These are phyloP conservation scores for Drosophila formosana DNA, from an alignment of 2,888 invertebrate species.

Conservation along the genomic window DNA sequence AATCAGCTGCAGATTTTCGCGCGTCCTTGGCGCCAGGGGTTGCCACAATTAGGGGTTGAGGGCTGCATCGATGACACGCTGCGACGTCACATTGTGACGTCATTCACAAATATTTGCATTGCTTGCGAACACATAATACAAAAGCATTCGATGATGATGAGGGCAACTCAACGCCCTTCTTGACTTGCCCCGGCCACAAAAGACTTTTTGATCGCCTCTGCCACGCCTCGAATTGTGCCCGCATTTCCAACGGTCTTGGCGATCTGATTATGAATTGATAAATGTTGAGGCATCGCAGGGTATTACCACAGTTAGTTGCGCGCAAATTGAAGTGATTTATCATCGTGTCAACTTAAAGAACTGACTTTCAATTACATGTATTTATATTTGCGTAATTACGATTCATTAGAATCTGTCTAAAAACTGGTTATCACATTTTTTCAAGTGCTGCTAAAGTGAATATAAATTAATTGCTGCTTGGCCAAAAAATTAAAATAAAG, in stretches of 20 bases:
- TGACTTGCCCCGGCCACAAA: constrained; percentile 66
- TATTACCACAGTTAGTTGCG: not conserved
- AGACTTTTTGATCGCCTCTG: constrained; percentile 50
- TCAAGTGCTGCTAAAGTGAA: constrained; percentile 17
- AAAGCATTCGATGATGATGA: constrained; percentile 38
- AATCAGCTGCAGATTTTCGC: constrained; percentile 79
- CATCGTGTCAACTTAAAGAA: constrained; percentile 20
- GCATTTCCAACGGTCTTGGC: constrained; percentile 26
- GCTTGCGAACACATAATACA: constrained; percentile 4
- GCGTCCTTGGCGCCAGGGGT: constrained; percentile 65
- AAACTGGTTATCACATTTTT: constrained; percentile 15
- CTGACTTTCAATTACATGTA: not conserved
- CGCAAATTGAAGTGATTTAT: constrained; percentile 10
- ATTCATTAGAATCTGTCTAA: constrained; percentile 21
- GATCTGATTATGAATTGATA: constrained; percentile 7
- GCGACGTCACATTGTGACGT: constrained; percentile 81
- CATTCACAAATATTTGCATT: constrained; percentile 70
- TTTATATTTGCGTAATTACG: constrained; percentile 9
- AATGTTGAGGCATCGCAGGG: not conserved
- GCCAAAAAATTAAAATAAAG: constrained; percentile 1
- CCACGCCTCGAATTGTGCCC: constrained; percentile 60
- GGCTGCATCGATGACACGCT: constrained; percentile 57
- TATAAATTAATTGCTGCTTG: constrained; percentile 8
- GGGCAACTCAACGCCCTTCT: constrained; percentile 73
- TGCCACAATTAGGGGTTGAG: constrained; percentile 73